Conservation (phyloP, 2,888 invertebrate genomes). For the Nomada ruficornis region DNA sequence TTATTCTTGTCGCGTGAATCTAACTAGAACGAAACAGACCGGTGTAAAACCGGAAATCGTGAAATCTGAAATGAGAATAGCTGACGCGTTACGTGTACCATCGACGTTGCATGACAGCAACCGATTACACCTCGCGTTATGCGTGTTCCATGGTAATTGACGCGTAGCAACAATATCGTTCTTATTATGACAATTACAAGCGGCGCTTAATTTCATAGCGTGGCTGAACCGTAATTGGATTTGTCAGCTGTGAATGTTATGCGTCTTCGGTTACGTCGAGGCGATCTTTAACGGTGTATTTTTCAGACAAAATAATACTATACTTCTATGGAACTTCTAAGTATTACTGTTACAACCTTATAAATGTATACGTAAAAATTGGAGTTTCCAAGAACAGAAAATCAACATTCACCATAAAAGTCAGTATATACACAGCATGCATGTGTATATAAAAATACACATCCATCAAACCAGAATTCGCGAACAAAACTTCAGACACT, state of each 20-base stretch:
- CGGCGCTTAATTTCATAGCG: constrained; percentile 66
- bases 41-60: constrained; percentile 13
- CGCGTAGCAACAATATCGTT: constrained; percentile 74
- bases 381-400: too few species aligned
- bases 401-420: too few species aligned
- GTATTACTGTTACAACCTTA: too few species aligned
- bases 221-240: constrained; percentile 46
- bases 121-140: constrained; percentile 66
- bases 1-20: neutral
- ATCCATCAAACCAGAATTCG: too few species aligned
- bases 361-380: too few species aligned
- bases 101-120: constrained; percentile 68
- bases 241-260: constrained; percentile 4
- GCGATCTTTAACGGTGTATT: neutral
- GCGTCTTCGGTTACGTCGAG: neutral
- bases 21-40: neutral
- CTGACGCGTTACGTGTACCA: constrained; percentile 44
- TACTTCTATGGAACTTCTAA: too few species aligned
- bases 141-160: constrained; percentile 75
- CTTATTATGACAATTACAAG: constrained; percentile 79
- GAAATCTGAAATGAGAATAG: constrained; percentile 36
- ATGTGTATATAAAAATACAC: too few species aligned
- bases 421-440: too few species aligned
- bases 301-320: too few species aligned
- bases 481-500: too few species aligned